Percentiles rank a stretch among this genome's conserved stretches.
Conservation (phyloP, 2,797 vertebrate species). For the Phataginus tricuspis region DNA sequence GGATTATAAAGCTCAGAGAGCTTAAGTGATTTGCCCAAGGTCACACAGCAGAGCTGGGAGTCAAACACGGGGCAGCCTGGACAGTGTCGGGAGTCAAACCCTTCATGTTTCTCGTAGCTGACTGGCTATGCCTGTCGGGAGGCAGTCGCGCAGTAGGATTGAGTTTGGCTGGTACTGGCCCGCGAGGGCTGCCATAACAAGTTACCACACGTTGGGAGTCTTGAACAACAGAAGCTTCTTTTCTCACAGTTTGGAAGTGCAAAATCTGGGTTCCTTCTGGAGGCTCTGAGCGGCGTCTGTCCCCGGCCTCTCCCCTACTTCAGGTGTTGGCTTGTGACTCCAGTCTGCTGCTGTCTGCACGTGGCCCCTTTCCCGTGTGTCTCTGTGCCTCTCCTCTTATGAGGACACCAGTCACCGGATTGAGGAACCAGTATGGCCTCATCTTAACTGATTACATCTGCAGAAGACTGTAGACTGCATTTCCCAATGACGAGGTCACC, state of each 20-base stretch:
- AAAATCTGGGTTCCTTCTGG: not conserved
- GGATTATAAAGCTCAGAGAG: not conserved
- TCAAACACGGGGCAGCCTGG: not conserved
- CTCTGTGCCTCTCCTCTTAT: not conserved
- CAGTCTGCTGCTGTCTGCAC: not conserved
- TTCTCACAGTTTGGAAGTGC: not conserved
- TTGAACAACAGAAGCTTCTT: not conserved
- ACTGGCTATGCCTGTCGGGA: not conserved
- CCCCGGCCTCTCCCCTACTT: not conserved
- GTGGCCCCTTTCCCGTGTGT: too few species aligned
- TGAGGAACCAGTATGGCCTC: not conserved
- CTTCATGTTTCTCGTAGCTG: accelerated
- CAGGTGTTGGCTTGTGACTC: not conserved
- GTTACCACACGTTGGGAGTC: accelerated
- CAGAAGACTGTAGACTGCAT: not conserved
- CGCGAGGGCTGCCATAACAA: not conserved
- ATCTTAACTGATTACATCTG: not conserved
- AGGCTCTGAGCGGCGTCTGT: not conserved
- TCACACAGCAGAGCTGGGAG: not conserved
- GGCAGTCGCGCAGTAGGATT: not conserved
- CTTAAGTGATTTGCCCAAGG: not conserved
- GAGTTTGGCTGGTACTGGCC: not conserved
- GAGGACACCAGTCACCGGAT: not conserved
- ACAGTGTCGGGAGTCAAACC: accelerated
- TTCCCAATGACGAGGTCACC: not conserved